phyloP scores from a whole-genome alignment of 2,797 vertebrate species.

The Catharus ustulatus region DNA sequence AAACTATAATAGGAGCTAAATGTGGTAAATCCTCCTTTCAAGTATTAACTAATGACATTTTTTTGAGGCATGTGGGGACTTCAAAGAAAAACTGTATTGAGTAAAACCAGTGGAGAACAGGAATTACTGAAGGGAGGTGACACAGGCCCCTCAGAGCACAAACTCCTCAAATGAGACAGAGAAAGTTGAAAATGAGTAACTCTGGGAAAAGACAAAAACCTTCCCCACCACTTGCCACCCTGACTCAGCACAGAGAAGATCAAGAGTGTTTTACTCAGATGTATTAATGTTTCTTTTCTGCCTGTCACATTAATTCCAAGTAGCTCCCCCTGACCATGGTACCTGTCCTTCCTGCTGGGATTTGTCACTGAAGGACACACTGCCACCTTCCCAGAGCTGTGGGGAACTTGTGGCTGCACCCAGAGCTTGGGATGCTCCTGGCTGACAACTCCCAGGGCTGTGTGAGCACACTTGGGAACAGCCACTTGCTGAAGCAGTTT shows the following conservation, averaged over 20 bases:
- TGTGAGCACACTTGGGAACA: background rate
- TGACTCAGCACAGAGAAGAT: background rate
- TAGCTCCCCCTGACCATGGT: accelerated
- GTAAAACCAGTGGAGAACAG: background rate
- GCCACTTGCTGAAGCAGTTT: background rate
- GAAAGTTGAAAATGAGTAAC: background rate
- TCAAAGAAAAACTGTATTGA: background rate
- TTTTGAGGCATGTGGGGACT: background rate
- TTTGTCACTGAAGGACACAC: background rate
- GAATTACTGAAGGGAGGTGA: background rate
- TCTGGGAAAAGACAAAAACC: background rate
- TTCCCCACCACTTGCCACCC: background rate
- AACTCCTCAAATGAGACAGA: background rate
- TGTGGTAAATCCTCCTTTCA: conserved; percentile 13
- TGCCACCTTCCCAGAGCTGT: background rate
- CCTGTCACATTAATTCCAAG: background rate
- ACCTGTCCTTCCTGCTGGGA: background rate
- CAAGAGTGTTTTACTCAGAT: background rate
- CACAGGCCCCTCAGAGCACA: background rate
- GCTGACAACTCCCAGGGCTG: background rate
- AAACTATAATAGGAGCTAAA: background rate
- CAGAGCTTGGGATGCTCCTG: background rate
- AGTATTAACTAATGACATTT: background rate
- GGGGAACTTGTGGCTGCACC: background rate
- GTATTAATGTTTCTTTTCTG: background rate